Conservation (phyloP, 2,797 vertebrate species). For the Hirundo rustica region DNA sequence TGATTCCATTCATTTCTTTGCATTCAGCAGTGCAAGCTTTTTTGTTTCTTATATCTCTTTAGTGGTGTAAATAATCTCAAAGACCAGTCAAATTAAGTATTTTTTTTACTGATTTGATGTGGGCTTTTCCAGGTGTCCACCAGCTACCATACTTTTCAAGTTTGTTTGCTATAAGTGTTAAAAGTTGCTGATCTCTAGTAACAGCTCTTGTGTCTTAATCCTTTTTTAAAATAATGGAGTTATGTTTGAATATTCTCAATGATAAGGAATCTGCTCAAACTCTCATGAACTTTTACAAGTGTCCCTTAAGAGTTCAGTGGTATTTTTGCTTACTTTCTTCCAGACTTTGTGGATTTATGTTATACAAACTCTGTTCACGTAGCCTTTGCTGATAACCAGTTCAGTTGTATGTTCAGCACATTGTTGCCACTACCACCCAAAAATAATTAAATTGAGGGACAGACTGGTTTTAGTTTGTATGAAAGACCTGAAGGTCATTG, state of each 20-base stretch:
- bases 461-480: background rate
- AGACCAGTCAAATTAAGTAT: background rate
- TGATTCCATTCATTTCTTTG: background rate
- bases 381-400: background rate
- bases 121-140: background rate
- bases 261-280: conserved; percentile 40
- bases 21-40: background rate
- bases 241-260: conserved; percentile 5
- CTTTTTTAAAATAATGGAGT: background rate
- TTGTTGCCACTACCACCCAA: background rate
- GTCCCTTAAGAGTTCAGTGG: conserved; percentile 41
- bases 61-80: background rate
- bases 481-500: background rate
- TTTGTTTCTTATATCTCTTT: background rate
- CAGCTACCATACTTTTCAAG: background rate
- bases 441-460: background rate
- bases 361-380: conserved; percentile 9
- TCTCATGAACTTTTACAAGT: conserved; percentile 44
- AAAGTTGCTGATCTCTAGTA: conserved; percentile 30
- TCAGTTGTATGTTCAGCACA: background rate
- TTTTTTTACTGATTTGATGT: background rate
- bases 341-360: conserved; percentile 32
- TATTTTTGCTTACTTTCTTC: conserved; percentile 52
- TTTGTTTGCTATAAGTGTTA: background rate
- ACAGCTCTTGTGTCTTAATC: conserved; percentile 45